Conservation (phyloP, 2,888 invertebrate genomes). For the Chrysopilus asiliformis region DNA sequence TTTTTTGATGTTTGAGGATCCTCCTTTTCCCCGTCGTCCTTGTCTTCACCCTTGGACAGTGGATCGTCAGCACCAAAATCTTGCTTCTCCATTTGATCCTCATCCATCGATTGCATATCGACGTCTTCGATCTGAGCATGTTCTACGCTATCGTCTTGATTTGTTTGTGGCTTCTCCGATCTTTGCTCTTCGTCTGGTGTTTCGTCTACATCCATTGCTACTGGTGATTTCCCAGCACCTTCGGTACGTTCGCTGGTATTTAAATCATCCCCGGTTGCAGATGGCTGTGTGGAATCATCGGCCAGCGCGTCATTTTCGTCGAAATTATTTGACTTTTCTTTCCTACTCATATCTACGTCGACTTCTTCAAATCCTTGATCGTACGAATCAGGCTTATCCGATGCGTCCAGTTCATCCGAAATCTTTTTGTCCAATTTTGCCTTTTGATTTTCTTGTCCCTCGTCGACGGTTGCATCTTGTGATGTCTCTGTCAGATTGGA, state of each 20-base stretch:
- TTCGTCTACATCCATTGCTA: slow-evolving; percentile 13
- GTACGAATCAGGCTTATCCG: slow-evolving; percentile 5
- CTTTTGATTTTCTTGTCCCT: no score
- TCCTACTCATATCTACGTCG: slow-evolving; percentile 18
- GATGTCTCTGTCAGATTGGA: no score
- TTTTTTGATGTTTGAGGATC: slow-evolving; percentile 8
- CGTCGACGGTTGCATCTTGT: no score
- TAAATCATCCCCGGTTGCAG: slow-evolving; percentile 21
- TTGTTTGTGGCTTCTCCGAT: no score
- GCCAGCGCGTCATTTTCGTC: slow-evolving; percentile 23
- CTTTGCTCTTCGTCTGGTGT: no score
- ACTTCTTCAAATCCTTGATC: slow-evolving; percentile 21
- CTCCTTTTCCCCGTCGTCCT: no score
- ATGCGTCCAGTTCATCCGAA: slow-evolving; percentile 14
- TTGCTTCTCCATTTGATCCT: slow-evolving; percentile 12
- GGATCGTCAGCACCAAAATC: slow-evolving; percentile 12
- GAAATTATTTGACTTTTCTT: slow-evolving; percentile 19
- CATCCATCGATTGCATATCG: slow-evolving; percentile 14
- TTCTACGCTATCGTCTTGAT: slow-evolving; percentile 12
- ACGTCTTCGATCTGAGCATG: slow-evolving; percentile 17
- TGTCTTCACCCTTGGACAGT: no score
- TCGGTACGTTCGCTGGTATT: slow-evolving; percentile 19
- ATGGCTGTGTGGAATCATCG: slow-evolving; percentile 21
- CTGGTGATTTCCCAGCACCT: slow-evolving; percentile 8
- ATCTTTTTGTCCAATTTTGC: no score